phyloP scores from a whole-genome alignment of 2,888 invertebrate genomes.

The Blastobasis lacticolella region DNA sequence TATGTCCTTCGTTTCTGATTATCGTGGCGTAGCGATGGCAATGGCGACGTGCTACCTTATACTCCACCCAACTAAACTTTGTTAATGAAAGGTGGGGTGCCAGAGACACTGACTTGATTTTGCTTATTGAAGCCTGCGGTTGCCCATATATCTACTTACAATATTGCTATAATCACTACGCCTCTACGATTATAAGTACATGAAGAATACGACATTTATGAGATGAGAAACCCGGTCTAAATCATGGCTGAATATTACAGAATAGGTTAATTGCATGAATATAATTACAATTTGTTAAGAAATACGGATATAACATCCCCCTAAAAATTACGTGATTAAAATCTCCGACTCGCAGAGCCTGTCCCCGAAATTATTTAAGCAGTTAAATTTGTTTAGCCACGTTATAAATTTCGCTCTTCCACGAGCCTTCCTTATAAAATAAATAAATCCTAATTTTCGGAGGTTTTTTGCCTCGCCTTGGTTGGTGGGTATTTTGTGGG shows the following conservation, averaged over 20 bases:
- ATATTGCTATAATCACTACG: no score
- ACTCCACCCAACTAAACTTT: conserved; percentile 6
- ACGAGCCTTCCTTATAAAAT: conserved; percentile 28
- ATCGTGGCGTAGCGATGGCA: conserved; percentile 7
- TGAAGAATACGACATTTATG: no score
- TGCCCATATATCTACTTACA: neutral
- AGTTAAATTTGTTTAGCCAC: conserved; percentile 27
- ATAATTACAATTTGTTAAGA: neutral
- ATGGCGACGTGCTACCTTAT: conserved; percentile 2
- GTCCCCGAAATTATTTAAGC: conserved; percentile 25
- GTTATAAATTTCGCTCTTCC: conserved; percentile 31
- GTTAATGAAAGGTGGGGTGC: conserved; percentile 1
- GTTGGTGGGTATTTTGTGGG: conserved; percentile 21
- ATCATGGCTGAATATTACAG: neutral
- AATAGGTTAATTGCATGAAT: neutral
- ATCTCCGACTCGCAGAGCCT: conserved; percentile 10
- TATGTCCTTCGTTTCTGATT: conserved; percentile 17
- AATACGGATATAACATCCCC: no score
- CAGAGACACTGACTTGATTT: conserved; percentile 2
- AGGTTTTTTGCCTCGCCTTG: conserved; percentile 1
- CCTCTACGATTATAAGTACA: no score
- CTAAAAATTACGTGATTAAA: conserved; percentile 9
- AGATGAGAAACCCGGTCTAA: no score
- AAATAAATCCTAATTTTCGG: conserved; percentile 22
- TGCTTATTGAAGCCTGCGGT: conserved; percentile 6